These are phyloP conservation scores for Eristalis tenax DNA, from an alignment of 2,888 invertebrate genomes.

Conservation along the genomic window DNA sequence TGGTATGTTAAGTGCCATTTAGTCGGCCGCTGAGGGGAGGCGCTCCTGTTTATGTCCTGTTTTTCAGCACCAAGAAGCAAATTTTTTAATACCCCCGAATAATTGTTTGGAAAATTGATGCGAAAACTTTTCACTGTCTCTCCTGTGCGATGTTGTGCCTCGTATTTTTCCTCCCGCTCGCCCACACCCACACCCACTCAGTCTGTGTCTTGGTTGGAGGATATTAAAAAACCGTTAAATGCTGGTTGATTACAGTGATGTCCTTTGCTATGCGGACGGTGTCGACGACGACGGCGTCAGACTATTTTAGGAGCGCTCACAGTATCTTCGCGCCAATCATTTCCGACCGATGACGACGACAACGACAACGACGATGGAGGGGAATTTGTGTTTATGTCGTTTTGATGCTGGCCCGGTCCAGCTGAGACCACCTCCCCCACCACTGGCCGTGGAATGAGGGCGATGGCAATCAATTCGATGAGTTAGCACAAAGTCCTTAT, in stretches of 20 bases:
- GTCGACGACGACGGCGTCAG: neutral
- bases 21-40: neutral
- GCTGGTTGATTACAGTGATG: conserved; percentile 45
- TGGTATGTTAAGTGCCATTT: conserved; percentile 59
- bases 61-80: conserved; percentile 37
- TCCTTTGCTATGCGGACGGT: neutral
- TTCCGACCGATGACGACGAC: conserved; percentile 29
- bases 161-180: neutral
- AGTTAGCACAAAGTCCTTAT: conserved; percentile 68
- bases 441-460: conserved; percentile 6
- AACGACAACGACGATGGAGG: neutral
- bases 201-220: neutral
- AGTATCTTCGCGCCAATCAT: conserved; percentile 55
- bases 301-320: neutral
- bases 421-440: neutral
- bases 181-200: neutral
- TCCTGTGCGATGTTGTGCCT: neutral
- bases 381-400: conserved; percentile 61
- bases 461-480: conserved; percentile 62
- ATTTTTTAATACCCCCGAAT: conserved; percentile 62
- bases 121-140: conserved; percentile 52
- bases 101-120: conserved; percentile 67
- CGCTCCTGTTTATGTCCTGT: conserved; percentile 1
- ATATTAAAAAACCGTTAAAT: conserved; percentile 69
- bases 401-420: conserved; percentile 31